Evolutionary conservation across 1,140 invertebrate genomes (phyloP), one percentile per base, ranked within the genome.

Genomic region (Drosophila virilis): DNA sequence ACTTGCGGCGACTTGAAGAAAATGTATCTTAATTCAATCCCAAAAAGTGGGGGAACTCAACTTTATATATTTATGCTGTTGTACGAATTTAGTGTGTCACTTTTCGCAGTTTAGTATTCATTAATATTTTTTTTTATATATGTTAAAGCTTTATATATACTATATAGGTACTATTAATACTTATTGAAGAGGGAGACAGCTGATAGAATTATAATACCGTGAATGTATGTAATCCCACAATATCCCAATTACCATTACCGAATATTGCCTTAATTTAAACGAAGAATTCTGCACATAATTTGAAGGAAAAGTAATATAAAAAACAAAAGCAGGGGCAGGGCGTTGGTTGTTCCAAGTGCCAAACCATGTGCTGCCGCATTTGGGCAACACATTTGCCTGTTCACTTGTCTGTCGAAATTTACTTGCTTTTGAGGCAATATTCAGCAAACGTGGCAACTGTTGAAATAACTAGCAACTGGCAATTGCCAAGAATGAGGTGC

Each of bases 21-120:
- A 81, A 81, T 81, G 74, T 77, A 69, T 77, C 64, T 81, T 81
- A 81, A 81, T 81, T 81, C 81, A 74, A 43, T 61, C 32, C n/a
- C 51, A 59, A 35, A 57, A 48, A 46, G 9, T 48, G 40, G 32
- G 61, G 28, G 42, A 45, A 46, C 5, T 13, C 32, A 78, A 60
- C 22, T 5, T 28, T 28, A 28, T 28, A 28, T 28, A 38, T 38
- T 4, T 38, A 12, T 22, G 22, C 22, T 22, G 2, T 3, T 22
- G 22, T 22, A 22, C 17, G 17, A 22, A 2, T 22, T 22, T 22
- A 22, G 22, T 22, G 22, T 22, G 1, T 22, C 2, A 22, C 22
- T 22, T 22, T 22, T 22, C 22, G 22, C 22, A 3, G 22, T 22
- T 22, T 3, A 22, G 22, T 22, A 22, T 22, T 22, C 22, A 22